Percentiles rank a stretch among this genome's conserved stretches.
phyloP scores from a whole-genome alignment of 2,113 vertebrate species.

The Scophthalmus maximus region DNA sequence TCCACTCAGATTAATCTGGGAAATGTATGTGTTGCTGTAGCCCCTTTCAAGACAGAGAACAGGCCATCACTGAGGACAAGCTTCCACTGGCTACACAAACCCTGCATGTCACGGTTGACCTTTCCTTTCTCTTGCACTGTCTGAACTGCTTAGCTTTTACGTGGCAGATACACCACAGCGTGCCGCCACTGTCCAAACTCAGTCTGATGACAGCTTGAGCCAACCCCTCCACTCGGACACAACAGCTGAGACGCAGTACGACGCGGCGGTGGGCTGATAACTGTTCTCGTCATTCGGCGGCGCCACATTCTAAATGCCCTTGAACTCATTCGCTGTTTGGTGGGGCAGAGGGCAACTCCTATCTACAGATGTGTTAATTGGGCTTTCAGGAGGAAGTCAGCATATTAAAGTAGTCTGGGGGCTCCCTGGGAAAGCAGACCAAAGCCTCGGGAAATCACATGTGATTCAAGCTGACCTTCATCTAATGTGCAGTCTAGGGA shows the following conservation, averaged over 20 bases:
- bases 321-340: conserved; percentile 60
- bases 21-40: neutral
- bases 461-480: conserved; percentile 72
- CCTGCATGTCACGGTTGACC: conserved; percentile 68
- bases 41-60: conserved; percentile 47
- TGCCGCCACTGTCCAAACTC: conserved; percentile 40
- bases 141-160: conserved; percentile 65
- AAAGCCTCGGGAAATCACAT: conserved; percentile 65
- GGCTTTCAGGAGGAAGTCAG: conserved; percentile 57
- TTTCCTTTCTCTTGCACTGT: conserved; percentile 67
- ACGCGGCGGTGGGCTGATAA: conserved; percentile 14
- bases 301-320: conserved; percentile 34
- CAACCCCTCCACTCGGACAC: conserved; percentile 43
- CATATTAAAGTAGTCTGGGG: conserved; percentile 63
- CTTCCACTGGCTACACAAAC: conserved; percentile 42
- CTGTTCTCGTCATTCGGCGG: conserved; percentile 29
- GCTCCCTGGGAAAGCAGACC: conserved; percentile 44
- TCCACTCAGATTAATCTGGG: too few relatives aligned
- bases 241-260: conserved; percentile 15
- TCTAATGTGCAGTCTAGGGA: conserved; percentile 53
- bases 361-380: conserved; percentile 77
- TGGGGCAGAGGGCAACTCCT: conserved; percentile 58
- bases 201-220: conserved; percentile 37
- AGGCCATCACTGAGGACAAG: conserved; percentile 55
- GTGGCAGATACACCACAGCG: conserved; percentile 45